These are phyloP conservation scores for Calephelis perditalis DNA, from an alignment of 2,888 invertebrate species.

Conservation along the genomic window DNA sequence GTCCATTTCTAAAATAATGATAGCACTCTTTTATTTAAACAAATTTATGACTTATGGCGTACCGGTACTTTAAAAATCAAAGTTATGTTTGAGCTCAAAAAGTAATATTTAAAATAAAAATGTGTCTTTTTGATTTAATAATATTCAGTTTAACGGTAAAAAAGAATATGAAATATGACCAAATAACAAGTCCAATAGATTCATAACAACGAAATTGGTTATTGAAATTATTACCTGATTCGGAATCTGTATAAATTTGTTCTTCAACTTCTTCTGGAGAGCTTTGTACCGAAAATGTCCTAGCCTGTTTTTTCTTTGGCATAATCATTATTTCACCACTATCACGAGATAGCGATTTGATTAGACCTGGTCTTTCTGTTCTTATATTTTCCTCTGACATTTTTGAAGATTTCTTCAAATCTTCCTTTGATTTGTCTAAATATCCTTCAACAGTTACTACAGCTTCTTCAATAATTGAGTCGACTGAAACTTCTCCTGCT, in stretches of 20 bases:
- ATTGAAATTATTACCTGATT: slow-evolving; percentile 53
- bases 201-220: too few species aligned
- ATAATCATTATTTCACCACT: slow-evolving; percentile 68
- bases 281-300: slow-evolving; percentile 73
- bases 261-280: slow-evolving; percentile 75
- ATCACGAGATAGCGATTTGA: slow-evolving; percentile 68
- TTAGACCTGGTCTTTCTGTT: slow-evolving; percentile 60
- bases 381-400: slow-evolving; percentile 47
- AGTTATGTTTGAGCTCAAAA: too few species aligned
- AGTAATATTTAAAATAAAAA: slow-evolving; percentile 4
- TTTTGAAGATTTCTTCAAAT: slow-evolving; percentile 44
- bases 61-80: too few species aligned
- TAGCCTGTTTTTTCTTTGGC: slow-evolving; percentile 68
- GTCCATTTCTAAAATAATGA: slow-evolving; percentile 61
- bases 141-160: too few species aligned
- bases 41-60: too few species aligned
- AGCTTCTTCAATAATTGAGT: slow-evolving; percentile 69
- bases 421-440: slow-evolving; percentile 47
- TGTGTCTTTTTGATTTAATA: background rate
- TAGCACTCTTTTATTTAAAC: slow-evolving; percentile 4
- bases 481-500: slow-evolving; percentile 59
- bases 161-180: too few species aligned
- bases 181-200: too few species aligned
- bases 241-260: slow-evolving; percentile 74
- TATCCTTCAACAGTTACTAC: slow-evolving; percentile 63